Percentiles rank a stretch among this genome's conserved stretches.
These are phyloP conservation scores for Pegoplata infirma DNA, from an alignment of 2,888 invertebrate genomes.

Conservation along the genomic window DNA sequence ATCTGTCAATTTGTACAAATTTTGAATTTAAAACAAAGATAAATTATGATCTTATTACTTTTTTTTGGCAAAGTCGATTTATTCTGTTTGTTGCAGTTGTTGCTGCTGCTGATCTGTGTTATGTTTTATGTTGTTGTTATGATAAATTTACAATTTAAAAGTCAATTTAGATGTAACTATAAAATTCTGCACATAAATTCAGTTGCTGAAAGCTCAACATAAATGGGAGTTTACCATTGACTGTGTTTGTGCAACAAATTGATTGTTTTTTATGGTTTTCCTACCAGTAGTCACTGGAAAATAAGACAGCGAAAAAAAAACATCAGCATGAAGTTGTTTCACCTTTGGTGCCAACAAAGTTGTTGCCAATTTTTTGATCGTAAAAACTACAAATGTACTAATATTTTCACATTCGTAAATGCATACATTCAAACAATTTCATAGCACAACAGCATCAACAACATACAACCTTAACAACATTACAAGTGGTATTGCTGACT, in stretches of 20 bases:
- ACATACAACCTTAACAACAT: neutral
- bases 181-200: slow-evolving; percentile 76
- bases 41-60: slow-evolving; percentile 44
- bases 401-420: neutral
- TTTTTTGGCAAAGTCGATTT: neutral
- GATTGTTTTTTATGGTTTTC: slow-evolving; percentile 58
- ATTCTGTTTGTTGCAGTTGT: neutral
- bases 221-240: slow-evolving; percentile 63
- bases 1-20: slow-evolving; percentile 60
- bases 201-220: slow-evolving; percentile 67
- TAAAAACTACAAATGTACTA: slow-evolving; percentile 16
- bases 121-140: too few species aligned
- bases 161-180: slow-evolving; percentile 77
- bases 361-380: slow-evolving; percentile 37
- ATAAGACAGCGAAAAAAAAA: slow-evolving; percentile 5
- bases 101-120: slow-evolving; percentile 46
- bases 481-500: neutral
- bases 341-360: slow-evolving; percentile 62
- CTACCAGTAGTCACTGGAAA: slow-evolving; percentile 15
- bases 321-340: slow-evolving; percentile 47
- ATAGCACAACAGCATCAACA: slow-evolving; percentile 6
- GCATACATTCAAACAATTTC: slow-evolving; percentile 18
- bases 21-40: slow-evolving; percentile 47
- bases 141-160: slow-evolving; percentile 77
- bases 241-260: slow-evolving; percentile 63